A percentile compares a stretch with the other conserved stretches of the same genome.
phyloP scores from a whole-genome alignment of 2,113 vertebrate species.

The Gavia stellata region DNA sequence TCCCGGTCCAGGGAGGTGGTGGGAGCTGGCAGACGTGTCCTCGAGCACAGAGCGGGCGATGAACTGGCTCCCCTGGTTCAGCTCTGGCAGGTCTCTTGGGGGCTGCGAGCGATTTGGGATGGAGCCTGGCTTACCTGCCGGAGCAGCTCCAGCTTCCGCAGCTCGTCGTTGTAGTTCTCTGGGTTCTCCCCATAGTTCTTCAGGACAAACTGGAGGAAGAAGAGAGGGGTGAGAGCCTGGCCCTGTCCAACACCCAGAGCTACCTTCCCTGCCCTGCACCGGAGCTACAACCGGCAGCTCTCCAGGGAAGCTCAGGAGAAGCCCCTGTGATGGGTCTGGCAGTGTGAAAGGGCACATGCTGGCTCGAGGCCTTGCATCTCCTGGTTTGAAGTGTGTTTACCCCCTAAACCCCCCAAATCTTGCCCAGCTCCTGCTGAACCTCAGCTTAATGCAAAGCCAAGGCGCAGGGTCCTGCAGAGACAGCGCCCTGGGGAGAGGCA shows the following conservation, averaged over 20 bases:
- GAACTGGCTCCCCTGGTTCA: too few species aligned
- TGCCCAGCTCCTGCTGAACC: background rate
- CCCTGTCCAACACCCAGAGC: background rate
- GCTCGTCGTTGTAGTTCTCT: constrained; percentile 92
- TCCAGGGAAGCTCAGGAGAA: background rate
- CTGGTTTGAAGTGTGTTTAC: background rate
- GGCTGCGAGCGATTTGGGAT: rapidly evolving
- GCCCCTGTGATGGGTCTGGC: rapidly evolving
- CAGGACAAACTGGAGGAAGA: constrained; percentile 82
- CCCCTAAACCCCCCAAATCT: too few species aligned
- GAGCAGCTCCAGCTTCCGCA: constrained; percentile 92
- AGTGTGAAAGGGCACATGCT: rapidly evolving
- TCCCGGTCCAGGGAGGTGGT: rapidly evolving
- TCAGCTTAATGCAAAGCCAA: background rate
- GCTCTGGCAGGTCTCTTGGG: background rate
- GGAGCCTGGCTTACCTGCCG: constrained; percentile 77
- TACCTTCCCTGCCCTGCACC: background rate
- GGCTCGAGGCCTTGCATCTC: background rate
- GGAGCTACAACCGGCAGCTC: rapidly evolving
- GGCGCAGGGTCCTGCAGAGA: background rate
- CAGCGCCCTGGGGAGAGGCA: background rate
- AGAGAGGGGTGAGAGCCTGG: background rate
- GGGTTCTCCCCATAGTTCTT: constrained; percentile 98
- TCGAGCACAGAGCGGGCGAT: rapidly evolving
- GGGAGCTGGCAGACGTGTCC: rapidly evolving